Base-by-base conservation (phyloP, 2,797 vertebrate species). In the Pseudomugil gertrudae region DNA sequence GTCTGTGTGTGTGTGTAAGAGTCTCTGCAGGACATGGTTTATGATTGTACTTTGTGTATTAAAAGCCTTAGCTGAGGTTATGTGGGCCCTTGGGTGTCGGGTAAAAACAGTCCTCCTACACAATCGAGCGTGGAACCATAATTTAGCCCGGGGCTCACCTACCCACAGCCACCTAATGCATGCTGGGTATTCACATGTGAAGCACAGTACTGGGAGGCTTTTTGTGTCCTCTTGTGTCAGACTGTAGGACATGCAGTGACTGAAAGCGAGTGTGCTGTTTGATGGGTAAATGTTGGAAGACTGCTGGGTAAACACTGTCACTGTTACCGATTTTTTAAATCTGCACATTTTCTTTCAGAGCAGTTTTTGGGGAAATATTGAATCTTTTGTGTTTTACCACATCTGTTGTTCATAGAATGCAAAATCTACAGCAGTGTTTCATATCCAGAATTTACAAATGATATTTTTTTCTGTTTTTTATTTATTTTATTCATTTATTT, bases 41-140 rank as follows among this genome's bases (percentile, higher is more conserved):
- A 72, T 79, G 84, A 74, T 84, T 87, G 62, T 57, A 63, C 76
- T 60, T 14, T 69, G 64, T 84, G 89, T 93, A 92, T 92, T 93
- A 93, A 92, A 89, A 91, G 90, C 81, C 84, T 75, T 21, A 60
- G 88, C 91, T 81, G 90, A 93, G 92, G 90, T 89, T 90, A 90
- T 85, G 81, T 65, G 75, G 89, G 87, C 90, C 88, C 88, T 72
- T 69, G 90, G 90, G 92, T 81, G 77, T 76, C 72, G 81, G 87
- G 84, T 86, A 83, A 88, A 92, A 81, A 91, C 87, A 83, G 93
- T 90, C 93, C 92, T 93, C 92, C 93, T 90, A 91, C 93, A 85
- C 91, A 76, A 72, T 69, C 51, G 82, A 91, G 90, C 76, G 55
- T 87, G 63, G 90, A 92, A 88, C 90, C 87, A 88, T 86, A 83